Base-by-base conservation (phyloP, 2,888 invertebrate genomes). In the Neria commutata region DNA sequence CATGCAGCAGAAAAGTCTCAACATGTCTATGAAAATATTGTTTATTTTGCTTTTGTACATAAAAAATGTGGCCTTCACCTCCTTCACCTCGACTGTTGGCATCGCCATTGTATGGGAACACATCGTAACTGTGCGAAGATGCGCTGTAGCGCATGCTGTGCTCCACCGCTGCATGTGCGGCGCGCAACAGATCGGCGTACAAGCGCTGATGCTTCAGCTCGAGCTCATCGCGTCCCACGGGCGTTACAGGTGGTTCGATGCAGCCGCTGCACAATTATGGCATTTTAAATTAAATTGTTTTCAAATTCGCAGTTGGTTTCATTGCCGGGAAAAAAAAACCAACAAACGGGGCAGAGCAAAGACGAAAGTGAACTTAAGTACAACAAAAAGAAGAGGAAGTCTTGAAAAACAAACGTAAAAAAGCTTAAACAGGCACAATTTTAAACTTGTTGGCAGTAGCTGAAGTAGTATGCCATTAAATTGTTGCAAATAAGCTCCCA, bases 81-180 rank as follows among this genome's bases (percentile, higher is more conserved):
- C 66, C 61, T 70, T 67, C 65, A 75, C 77, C 83, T 85, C 83
- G 87, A 19, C 21, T 42, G n/a, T n/a, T n/a, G 42, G 42, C 19
- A 21, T 42, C 42, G 4, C 17, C 42, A 42, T 21, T 19, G 42
- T 42, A 42, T 6, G 42, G 42, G 5, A 37, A n/a, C n/a, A 21
- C 19, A 19, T 42, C 42, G 17, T 17, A 6, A 19, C 19, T 21
- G 42, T 3, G 19, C n/a, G n/a, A n/a, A n/a, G n/a, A n/a, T n/a
- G n/a, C n/a, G n/a, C n/a, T 89, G 82, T 90, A 90, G 63, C 89
- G 86, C 68, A 91, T 90, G 70, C 88, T 87, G 81, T 91, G 91
- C 77, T 89, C 89, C 54, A 87, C 86, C 53, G 89, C 88, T 67
- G 88, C 88, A 73, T 88, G 87, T 46, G 90, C 88, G 68, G 90